Evolutionary conservation across 2,888 invertebrate species (phyloP).

Genomic region (Drosophila atripex): DNA sequence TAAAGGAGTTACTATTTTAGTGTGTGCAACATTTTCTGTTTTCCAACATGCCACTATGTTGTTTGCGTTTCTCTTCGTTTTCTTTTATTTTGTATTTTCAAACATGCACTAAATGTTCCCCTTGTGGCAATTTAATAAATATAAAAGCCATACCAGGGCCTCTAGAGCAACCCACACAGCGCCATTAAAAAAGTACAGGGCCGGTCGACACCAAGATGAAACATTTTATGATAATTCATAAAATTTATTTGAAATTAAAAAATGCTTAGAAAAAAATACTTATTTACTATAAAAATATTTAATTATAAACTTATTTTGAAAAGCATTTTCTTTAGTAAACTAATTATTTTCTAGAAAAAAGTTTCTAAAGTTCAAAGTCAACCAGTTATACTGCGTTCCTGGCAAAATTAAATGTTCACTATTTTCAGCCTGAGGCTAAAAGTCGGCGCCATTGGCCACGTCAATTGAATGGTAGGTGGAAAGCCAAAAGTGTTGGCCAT

Average conservation of each 20-base stretch:
- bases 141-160: slow-evolving; percentile 66
- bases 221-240: not conserved
- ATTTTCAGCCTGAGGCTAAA: slow-evolving; percentile 44
- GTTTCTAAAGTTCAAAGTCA: not conserved
- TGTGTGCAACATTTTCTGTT: slow-evolving; percentile 17
- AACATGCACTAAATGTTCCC: slow-evolving; percentile 77
- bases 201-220: slow-evolving; percentile 6
- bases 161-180: slow-evolving; percentile 28
- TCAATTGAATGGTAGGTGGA: slow-evolving; percentile 73
- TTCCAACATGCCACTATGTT: not conserved
- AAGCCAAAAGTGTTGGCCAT: slow-evolving; percentile 78
- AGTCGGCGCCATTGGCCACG: slow-evolving; percentile 52
- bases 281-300: no score
- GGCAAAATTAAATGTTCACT: slow-evolving; percentile 74
- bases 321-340: no score
- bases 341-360: no score
- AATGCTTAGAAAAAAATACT: no score
- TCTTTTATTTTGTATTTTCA: slow-evolving; percentile 47
- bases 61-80: slow-evolving; percentile 8
- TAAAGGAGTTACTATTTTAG: not conserved
- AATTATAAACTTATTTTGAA: no score
- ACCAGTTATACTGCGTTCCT: slow-evolving; percentile 19
- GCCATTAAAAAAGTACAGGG: slow-evolving; percentile 27
- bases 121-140: slow-evolving; percentile 76
- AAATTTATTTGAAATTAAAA: not conserved